A percentile compares a stretch with the other conserved stretches of the same genome.
Evolutionary conservation across 2,888 invertebrate genomes (phyloP).

Genomic region (Amphiduros pacificus): DNA sequence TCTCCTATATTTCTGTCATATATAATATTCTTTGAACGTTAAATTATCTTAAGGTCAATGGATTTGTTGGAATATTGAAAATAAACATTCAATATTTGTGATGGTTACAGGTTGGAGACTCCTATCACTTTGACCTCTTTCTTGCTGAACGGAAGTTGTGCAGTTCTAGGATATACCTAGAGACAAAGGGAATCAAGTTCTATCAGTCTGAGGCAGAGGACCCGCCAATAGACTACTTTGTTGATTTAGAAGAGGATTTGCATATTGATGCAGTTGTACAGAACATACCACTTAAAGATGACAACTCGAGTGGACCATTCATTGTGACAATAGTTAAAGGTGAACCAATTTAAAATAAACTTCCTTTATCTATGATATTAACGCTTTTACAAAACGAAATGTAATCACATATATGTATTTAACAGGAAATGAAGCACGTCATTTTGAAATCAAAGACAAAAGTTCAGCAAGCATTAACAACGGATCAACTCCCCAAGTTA

Average conservation of each 20-base stretch:
- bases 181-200: slow-evolving; percentile 33
- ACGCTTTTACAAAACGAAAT: not conserved
- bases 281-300: slow-evolving; percentile 37
- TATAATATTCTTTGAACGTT: too few relatives aligned
- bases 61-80: too few relatives aligned
- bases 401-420: too few relatives aligned
- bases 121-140: slow-evolving; percentile 39
- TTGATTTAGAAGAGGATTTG: slow-evolving; percentile 39
- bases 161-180: slow-evolving; percentile 36
- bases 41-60: too few relatives aligned
- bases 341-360: not conserved
- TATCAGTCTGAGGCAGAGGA: slow-evolving; percentile 22
- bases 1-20: too few relatives aligned
- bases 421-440: slow-evolving; percentile 43
- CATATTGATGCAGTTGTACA: slow-evolving; percentile 39
- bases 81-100: not conserved
- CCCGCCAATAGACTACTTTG: slow-evolving; percentile 37
- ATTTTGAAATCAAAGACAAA: slow-evolving; percentile 35
- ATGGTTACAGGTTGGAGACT: slow-evolving; percentile 24
- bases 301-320: slow-evolving; percentile 35
- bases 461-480: slow-evolving; percentile 30
- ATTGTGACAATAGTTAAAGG: slow-evolving; percentile 26
- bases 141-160: slow-evolving; percentile 39
- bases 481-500: slow-evolving; percentile 22
- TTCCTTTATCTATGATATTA: not conserved